phyloP scores from a whole-genome alignment of 2,888 invertebrate genomes.

The Nomada ruficornis region DNA sequence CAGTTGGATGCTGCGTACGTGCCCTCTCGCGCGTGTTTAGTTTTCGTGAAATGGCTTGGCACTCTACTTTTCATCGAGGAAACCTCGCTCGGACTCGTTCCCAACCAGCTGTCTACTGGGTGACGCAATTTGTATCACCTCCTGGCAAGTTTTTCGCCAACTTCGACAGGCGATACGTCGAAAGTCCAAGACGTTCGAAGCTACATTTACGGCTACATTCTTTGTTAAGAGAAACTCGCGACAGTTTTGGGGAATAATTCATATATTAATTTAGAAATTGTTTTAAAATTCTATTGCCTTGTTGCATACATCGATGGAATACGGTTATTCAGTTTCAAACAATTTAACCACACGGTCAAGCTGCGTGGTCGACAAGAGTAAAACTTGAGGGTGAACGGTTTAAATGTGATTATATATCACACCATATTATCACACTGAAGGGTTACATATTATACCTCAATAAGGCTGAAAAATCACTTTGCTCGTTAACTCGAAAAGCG shows the following conservation, averaged over 20 bases:
- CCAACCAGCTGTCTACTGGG: constrained; percentile 27
- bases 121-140: constrained; percentile 45
- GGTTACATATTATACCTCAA: too few species aligned
- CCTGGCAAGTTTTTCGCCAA: constrained; percentile 26
- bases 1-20: constrained; percentile 20
- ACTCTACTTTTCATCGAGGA: constrained; percentile 54
- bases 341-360: too few species aligned
- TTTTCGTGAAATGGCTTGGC: constrained; percentile 51
- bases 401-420: too few species aligned
- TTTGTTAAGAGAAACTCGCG: not conserved
- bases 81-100: constrained; percentile 40
- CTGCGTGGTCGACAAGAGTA: too few species aligned
- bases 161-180: not conserved
- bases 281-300: too few species aligned
- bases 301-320: too few species aligned
- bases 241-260: not conserved
- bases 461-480: not conserved
- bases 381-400: too few species aligned
- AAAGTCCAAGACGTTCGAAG: not conserved
- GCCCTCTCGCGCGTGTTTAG: constrained; percentile 25
- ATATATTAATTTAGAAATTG: too few species aligned
- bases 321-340: too few species aligned
- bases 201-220: not conserved
- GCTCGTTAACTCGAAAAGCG: not conserved
- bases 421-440: too few species aligned